These are phyloP conservation scores for Nibea albiflora DNA, from an alignment of 2,113 vertebrate genomes.

Conservation along the genomic window DNA sequence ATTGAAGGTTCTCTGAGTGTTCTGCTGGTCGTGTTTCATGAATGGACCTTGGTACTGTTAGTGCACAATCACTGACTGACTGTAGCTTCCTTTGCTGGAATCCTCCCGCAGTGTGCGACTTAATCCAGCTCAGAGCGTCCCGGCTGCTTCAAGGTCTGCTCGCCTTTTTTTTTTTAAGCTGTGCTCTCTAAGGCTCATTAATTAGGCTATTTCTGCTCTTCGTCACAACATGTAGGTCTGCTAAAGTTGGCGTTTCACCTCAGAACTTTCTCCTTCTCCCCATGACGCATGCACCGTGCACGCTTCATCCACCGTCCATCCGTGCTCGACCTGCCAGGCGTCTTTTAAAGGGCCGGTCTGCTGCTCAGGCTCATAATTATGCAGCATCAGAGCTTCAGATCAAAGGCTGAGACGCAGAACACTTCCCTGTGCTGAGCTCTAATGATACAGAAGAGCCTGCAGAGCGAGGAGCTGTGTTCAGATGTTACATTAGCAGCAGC, in stretches of 20 bases:
- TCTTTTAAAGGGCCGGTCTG: constrained; percentile 31
- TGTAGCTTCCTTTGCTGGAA: constrained; percentile 51
- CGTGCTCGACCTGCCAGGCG: background rate
- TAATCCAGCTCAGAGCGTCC: constrained; percentile 82
- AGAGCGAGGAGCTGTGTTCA: constrained; percentile 44
- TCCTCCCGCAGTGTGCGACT: constrained; percentile 62
- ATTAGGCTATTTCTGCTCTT: constrained; percentile 83
- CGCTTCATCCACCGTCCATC: background rate
- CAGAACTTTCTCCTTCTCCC: constrained; percentile 42
- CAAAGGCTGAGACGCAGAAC: constrained; percentile 62
- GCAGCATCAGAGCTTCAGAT: constrained; percentile 47
- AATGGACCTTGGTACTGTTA: constrained; percentile 22
- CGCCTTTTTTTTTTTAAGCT: constrained; percentile 79
- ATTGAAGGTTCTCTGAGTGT: background rate
- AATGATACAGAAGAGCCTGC: constrained; percentile 57
- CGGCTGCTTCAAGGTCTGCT: constrained; percentile 76
- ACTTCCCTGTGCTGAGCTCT: constrained; percentile 34
- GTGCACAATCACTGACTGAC: constrained; percentile 41
- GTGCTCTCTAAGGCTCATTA: constrained; percentile 80
- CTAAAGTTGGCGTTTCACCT: constrained; percentile 73
- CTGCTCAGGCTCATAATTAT: constrained; percentile 21
- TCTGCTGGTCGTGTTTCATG: constrained; percentile 37
- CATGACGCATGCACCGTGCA: constrained; percentile 1
- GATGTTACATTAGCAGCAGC: constrained; percentile 34
- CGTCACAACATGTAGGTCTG: constrained; percentile 64